Conservation (phyloP, 2,888 invertebrate species). For the Argyra leucocephala region DNA sequence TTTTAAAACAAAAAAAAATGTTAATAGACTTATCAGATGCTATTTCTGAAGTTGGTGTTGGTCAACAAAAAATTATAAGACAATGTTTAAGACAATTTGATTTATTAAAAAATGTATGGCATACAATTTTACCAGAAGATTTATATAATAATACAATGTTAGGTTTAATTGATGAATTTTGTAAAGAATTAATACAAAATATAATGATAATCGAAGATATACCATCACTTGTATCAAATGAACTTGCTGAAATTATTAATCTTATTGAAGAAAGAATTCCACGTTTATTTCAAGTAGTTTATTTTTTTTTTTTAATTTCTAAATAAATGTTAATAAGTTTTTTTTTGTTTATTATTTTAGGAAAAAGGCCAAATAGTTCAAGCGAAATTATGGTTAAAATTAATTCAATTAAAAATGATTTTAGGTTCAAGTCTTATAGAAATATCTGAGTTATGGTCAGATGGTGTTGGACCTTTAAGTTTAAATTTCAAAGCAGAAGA, state of each 20-base stretch:
- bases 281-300: constrained; percentile 56
- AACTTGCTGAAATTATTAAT: constrained; percentile 66
- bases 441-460: constrained; percentile 80
- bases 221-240: constrained; percentile 68
- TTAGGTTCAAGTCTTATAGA: constrained; percentile 72
- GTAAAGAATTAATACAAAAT: constrained; percentile 37
- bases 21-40: constrained; percentile 33
- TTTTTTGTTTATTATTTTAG: constrained; percentile 38
- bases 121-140: constrained; percentile 66
- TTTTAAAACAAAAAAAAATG: no score
- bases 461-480: constrained; percentile 79
- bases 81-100: constrained; percentile 79
- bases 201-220: constrained; percentile 74
- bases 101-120: constrained; percentile 78
- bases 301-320: background rate
- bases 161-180: constrained; percentile 43
- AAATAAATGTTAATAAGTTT: background rate
- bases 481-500: constrained; percentile 71
- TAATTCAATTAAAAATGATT: constrained; percentile 71
- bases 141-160: constrained; percentile 66
- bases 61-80: constrained; percentile 58
- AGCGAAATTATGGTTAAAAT: constrained; percentile 65
- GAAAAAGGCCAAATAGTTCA: constrained; percentile 54
- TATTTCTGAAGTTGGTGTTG: constrained; percentile 34
- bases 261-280: constrained; percentile 64